Evolutionary conservation across 2,113 vertebrate species (phyloP).

Genomic region (Cyanoramphus novaezelandiae): DNA sequence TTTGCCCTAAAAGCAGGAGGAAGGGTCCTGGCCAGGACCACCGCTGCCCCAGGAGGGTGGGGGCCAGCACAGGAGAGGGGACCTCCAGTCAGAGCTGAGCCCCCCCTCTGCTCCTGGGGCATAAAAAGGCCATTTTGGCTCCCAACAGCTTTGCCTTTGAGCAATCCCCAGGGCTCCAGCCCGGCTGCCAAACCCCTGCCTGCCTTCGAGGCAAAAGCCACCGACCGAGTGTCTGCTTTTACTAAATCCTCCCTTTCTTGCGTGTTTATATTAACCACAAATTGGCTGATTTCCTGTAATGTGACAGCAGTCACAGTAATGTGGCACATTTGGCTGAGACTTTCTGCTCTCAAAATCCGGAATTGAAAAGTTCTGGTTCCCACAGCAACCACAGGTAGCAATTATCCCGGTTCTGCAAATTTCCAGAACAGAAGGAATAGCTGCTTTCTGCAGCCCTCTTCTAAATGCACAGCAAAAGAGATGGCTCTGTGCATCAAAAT

Average conservation of each 20-base stretch:
- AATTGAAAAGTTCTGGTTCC: slow-evolving; percentile 65
- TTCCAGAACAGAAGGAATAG: slow-evolving; percentile 19
- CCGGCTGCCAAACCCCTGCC: neutral
- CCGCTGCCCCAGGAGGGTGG: neutral
- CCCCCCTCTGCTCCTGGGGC: accelerated
- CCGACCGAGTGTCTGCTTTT: neutral
- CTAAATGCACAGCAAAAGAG: neutral
- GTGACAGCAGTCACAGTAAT: neutral
- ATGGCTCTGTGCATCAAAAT: neutral
- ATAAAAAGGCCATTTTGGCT: neutral
- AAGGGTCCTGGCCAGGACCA: neutral
- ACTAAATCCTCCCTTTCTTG: neutral
- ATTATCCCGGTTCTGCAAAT: slow-evolving; percentile 56
- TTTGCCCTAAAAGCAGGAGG: too few relatives aligned
- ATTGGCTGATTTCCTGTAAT: slow-evolving; percentile 11
- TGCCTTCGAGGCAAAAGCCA: neutral
- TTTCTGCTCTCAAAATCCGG: slow-evolving; percentile 21
- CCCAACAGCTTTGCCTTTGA: neutral
- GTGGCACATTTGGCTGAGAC: slow-evolving; percentile 17
- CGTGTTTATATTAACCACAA: neutral
- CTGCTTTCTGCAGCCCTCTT: slow-evolving; percentile 19
- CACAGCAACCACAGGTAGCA: slow-evolving; percentile 70
- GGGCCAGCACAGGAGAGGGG: neutral
- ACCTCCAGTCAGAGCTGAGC: neutral
- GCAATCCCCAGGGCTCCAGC: neutral